Evolutionary conservation across 2,797 vertebrate genomes (phyloP), one percentile per base, ranked within the genome.

Genomic region (Scarus forsteni): DNA sequence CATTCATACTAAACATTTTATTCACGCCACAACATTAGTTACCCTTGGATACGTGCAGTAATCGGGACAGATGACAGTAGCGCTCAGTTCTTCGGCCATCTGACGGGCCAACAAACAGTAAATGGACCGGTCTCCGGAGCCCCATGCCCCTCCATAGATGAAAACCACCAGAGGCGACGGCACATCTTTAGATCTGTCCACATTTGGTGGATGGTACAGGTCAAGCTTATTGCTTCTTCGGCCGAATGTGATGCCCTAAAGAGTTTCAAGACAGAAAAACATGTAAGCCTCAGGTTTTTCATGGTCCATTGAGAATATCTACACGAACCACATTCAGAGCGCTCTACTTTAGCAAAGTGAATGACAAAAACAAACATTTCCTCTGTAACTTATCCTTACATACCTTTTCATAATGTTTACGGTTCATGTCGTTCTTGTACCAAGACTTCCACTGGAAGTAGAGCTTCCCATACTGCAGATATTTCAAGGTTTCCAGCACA

Each of bases 1-100:
- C 18, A 45, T 8, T 44, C 27, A 19, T 16, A 48, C 34, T 14
- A 4, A 3, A 12, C 18, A 16, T 10, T 35, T 12, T 8, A 16
- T 6, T 44, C 12, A 44, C 14, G 12, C 11, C 11, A 13, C 14
- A 12, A 44, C 43, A 44, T 13, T 44, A n/a, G 39, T 60, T 73
- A 94, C 95, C 90, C 93, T 92, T 54, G 95, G 94, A 87, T 93
- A 94, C 60, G 77, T 94, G 75, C 79, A 86, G 86, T 95, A 95
- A 88, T 95, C 94, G 0, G 93, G 95, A 67, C 94, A 95, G 57
- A 94, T 45, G 11, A 95, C 94, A 13, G 84, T 72, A 12, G 88
- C 89, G 10, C 75, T 83, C 51, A 95, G 89, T 73, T 95, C 91
- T 58, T 93, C 82, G 43, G 93, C 88, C 90, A 94, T 92, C 64